Conservation (phyloP, 2,888 invertebrate genomes). For the Drosophila barbarae region DNA sequence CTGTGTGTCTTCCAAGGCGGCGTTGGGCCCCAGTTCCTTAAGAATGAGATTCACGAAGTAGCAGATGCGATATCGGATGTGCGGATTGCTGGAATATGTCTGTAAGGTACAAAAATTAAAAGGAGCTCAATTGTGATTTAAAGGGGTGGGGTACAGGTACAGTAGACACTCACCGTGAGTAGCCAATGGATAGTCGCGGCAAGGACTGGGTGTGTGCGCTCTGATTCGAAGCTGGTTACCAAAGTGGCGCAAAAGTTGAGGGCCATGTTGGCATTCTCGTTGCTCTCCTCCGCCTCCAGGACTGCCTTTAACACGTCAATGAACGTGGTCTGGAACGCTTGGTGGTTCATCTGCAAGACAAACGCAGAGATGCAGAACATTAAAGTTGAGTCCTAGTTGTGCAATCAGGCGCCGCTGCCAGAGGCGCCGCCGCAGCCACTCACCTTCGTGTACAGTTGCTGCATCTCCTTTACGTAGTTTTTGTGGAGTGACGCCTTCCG, state of each 20-base stretch:
- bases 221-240: constrained; percentile 83
- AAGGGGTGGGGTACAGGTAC: constrained; percentile 23
- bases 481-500: constrained; percentile 84
- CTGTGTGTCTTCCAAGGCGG: constrained; percentile 87
- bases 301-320: constrained; percentile 83
- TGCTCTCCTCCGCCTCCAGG: constrained; percentile 85
- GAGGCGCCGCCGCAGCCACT: constrained; percentile 41
- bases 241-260: constrained; percentile 87
- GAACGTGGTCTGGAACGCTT: constrained; percentile 81
- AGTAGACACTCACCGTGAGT: constrained; percentile 57
- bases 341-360: constrained; percentile 1
- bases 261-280: constrained; percentile 85
- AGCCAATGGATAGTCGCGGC: constrained; percentile 74
- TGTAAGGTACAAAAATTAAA: constrained; percentile 50
- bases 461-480: constrained; percentile 83
- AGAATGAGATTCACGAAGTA: constrained; percentile 88
- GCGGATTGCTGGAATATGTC: constrained; percentile 80
- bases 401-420: not conserved
- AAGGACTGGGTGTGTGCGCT: constrained; percentile 77
- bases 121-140: not conserved
- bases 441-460: constrained; percentile 84
- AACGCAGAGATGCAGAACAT: not conserved
- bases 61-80: constrained; percentile 87
- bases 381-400: not conserved
- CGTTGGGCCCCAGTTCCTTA: constrained; percentile 86